These are phyloP conservation scores for Amitus sp. DNA, from an alignment of 2,888 invertebrate genomes.

Conservation along the genomic window DNA sequence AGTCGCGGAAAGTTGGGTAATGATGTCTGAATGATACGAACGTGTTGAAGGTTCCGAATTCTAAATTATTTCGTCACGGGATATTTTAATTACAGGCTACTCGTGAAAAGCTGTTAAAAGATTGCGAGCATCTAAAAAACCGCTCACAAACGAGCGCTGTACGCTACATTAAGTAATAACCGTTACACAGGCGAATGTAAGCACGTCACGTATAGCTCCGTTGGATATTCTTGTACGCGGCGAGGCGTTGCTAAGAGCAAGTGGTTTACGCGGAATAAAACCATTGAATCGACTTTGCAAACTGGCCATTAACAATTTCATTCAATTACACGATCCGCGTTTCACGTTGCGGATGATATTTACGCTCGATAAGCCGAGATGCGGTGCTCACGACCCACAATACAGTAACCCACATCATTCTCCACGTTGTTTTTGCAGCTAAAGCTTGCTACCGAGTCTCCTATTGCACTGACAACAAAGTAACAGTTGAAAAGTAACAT, in stretches of 20 bases:
- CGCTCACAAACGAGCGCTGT: constrained; percentile 22
- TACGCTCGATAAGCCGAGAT: constrained; percentile 49
- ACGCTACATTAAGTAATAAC: constrained; percentile 40
- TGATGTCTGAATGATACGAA: no score
- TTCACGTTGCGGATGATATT: constrained; percentile 58
- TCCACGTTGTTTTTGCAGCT: constrained; percentile 10
- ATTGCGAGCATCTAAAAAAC: constrained; percentile 32
- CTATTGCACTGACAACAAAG: no score
- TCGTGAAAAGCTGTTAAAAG: constrained; percentile 22
- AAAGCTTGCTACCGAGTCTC: constrained; percentile 6
- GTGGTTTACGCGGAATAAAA: constrained; percentile 40
- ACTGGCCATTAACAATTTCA: constrained; percentile 54
- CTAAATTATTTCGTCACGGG: no score
- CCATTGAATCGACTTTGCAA: constrained; percentile 45
- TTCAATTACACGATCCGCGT: constrained; percentile 56
- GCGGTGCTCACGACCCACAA: constrained; percentile 26
- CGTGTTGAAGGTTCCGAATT: no score
- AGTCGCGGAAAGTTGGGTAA: no score
- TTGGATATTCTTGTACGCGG: constrained; percentile 36
- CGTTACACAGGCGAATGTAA: constrained; percentile 37
- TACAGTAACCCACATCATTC: constrained; percentile 34
- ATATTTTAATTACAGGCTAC: constrained; percentile 28
- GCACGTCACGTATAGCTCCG: constrained; percentile 35
- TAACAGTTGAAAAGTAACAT: no score
- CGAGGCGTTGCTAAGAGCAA: constrained; percentile 42